Evolutionary conservation across 1,140 invertebrate species (phyloP), one percentile per base, ranked within the genome.

Genomic region (Daktulosphaira vitifoliae): DNA sequence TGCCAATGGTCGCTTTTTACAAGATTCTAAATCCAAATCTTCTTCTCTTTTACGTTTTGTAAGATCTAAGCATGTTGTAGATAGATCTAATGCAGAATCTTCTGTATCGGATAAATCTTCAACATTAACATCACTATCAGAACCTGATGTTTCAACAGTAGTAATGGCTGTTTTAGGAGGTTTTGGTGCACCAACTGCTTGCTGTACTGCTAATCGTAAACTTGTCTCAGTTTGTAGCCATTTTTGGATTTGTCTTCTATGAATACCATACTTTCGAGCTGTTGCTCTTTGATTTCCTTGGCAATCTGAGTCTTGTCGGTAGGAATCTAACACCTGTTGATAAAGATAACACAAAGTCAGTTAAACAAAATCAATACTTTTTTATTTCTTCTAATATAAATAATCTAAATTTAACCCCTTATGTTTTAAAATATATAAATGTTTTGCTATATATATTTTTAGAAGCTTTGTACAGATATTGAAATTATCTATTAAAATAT

Each of bases 171-270:
- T 59, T 44, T 18, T 44, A 11, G 56, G 51, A 49, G 46, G 65
- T 56, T 65, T 48, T 29, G 37, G 48, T 66, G 46, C 46, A 15
- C 54, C 49, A 48, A 37, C 54, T 15, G 65, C 67, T 29, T 65
- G 67, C 48, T 69, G 62, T 16, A 70, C 71, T 7, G 68, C 67
- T 48, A 81, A 86, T 69, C 85, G 78, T 38, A 90, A 74, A 70
- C 83, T 83, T 33, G 81, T 81, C 73, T 90, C 87, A 69, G 84
- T 86, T 74, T 90, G 88, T 62, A 92, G 74, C 89, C 89, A 92
- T 78, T 92, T 90, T 74, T 91, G 88, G 59, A 92, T 90, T 74
- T 91, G 88, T 25, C 88, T 78, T 13, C 89, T 79, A 72, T 91
- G 88, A 53, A 91, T 90, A 16, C 86, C 86, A 72, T 90, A 91